Conservation (phyloP, 2,113 vertebrate species). For the Microtus richardsoni region DNA sequence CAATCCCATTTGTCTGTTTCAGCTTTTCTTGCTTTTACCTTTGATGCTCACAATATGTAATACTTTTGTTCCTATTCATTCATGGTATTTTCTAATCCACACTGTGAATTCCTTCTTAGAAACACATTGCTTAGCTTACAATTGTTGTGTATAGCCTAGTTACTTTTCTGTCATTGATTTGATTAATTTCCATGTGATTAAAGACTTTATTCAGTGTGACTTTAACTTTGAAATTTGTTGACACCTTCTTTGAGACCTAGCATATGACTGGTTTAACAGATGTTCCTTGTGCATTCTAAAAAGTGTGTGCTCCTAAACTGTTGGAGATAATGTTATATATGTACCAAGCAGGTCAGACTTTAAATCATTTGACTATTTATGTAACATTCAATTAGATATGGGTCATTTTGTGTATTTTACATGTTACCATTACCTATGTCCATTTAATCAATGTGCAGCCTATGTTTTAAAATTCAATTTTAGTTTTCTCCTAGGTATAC, state of each 20-base stretch:
- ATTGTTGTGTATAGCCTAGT: background rate
- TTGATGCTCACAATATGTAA: background rate
- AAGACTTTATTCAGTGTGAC: background rate
- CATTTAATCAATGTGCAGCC: background rate
- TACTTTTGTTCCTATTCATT: background rate
- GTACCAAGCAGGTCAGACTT: background rate
- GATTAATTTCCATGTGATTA: background rate
- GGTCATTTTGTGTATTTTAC: background rate
- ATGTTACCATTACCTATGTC: background rate
- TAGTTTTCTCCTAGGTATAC: conserved; percentile 6
- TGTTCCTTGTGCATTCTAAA: background rate
- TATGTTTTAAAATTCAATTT: background rate
- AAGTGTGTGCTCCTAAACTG: background rate
- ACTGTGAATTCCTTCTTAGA: background rate
- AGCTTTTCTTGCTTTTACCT: background rate
- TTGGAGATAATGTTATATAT: background rate
- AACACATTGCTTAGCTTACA: background rate
- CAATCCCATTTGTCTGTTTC: background rate
- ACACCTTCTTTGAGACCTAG: background rate
- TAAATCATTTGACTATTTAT: background rate
- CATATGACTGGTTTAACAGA: background rate
- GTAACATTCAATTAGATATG: background rate
- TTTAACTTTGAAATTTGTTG: background rate
- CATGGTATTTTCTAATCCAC: background rate
- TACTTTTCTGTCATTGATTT: background rate